phyloP scores from a whole-genome alignment of 2,888 invertebrate species.

The Thereva nobilitata region DNA sequence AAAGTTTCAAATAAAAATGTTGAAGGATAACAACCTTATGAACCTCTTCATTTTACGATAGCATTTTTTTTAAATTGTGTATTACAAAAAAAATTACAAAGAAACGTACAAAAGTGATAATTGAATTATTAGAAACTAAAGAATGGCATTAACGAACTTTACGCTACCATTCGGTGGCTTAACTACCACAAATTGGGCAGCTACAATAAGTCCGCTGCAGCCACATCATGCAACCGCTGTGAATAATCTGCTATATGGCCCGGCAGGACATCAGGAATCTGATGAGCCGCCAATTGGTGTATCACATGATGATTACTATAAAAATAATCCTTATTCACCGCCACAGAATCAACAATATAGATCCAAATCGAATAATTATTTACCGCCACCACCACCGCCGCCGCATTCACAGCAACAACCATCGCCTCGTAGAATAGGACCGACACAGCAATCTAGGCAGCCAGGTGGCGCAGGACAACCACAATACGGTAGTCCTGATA shows the following conservation, averaged over 20 bases:
- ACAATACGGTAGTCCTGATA: constrained; percentile 36
- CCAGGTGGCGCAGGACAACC: constrained; percentile 13
- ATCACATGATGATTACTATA: constrained; percentile 49
- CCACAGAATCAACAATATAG: constrained; percentile 51
- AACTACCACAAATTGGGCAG: constrained; percentile 53
- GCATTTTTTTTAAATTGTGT: no score
- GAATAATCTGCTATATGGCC: constrained; percentile 56
- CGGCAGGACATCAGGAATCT: constrained; percentile 56
- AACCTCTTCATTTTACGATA: no score
- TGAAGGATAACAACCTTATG: no score
- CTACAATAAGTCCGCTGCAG: constrained; percentile 51
- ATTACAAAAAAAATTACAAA: no score
- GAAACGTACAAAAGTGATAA: no score
- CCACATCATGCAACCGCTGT: constrained; percentile 55
- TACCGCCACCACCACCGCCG: constrained; percentile 53
- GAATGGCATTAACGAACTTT: constrained; percentile 57
- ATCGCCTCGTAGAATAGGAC: constrained; percentile 3
- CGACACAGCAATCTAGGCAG: constrained; percentile 18
- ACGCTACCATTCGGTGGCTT: constrained; percentile 55
- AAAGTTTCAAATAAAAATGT: no score
- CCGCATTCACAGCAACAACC: constrained; percentile 15
- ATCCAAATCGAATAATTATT: constrained; percentile 52
- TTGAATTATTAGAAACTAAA: not conserved
- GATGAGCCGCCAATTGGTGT: constrained; percentile 43
- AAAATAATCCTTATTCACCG: constrained; percentile 57